These are phyloP conservation scores for Diplosoma virens DNA, from an alignment of 23 tunicate species.

Conservation along the genomic window DNA sequence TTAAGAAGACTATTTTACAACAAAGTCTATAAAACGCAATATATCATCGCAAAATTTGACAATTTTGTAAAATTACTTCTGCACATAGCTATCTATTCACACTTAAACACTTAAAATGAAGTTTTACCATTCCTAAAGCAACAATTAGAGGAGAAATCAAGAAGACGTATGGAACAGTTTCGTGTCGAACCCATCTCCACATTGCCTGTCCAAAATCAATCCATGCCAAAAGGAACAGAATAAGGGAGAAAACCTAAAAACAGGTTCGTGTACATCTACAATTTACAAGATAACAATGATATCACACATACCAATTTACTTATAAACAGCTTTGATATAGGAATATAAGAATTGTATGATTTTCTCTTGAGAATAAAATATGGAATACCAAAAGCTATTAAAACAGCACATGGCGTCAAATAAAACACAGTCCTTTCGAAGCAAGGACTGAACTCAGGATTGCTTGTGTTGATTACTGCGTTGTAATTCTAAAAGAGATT, in stretches of 20 bases:
- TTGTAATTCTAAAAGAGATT: too few relatives aligned
- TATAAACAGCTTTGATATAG: slow-evolving; percentile 7
- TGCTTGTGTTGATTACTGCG: slow-evolving; percentile 22
- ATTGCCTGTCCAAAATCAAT: slow-evolving; percentile 14
- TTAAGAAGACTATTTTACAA: too few relatives aligned
- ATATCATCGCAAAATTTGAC: too few relatives aligned
- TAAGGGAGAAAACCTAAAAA: slow-evolving; percentile 3
- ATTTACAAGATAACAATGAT: not conserved
- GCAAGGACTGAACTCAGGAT: slow-evolving; percentile 36
- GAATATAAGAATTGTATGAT: not conserved
- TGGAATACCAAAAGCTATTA: not conserved
- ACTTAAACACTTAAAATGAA: too few relatives aligned
- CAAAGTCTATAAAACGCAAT: too few relatives aligned
- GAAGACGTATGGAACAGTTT: not conserved
- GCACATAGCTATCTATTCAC: too few relatives aligned
- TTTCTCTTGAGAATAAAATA: not conserved
- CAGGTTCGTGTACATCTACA: not conserved
- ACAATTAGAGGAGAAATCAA: slow-evolving; percentile 11
- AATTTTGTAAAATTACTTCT: too few relatives aligned
- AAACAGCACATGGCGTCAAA: slow-evolving; percentile 25
- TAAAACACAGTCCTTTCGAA: slow-evolving; percentile 23
- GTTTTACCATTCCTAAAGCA: slow-evolving; percentile 21
- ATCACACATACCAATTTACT: slow-evolving; percentile 7
- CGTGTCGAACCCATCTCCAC: not conserved
- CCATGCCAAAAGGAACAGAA: slow-evolving; percentile 9